Evolutionary conservation across 2,113 vertebrate species (phyloP).

Genomic region (Gymnogyps californianus): DNA sequence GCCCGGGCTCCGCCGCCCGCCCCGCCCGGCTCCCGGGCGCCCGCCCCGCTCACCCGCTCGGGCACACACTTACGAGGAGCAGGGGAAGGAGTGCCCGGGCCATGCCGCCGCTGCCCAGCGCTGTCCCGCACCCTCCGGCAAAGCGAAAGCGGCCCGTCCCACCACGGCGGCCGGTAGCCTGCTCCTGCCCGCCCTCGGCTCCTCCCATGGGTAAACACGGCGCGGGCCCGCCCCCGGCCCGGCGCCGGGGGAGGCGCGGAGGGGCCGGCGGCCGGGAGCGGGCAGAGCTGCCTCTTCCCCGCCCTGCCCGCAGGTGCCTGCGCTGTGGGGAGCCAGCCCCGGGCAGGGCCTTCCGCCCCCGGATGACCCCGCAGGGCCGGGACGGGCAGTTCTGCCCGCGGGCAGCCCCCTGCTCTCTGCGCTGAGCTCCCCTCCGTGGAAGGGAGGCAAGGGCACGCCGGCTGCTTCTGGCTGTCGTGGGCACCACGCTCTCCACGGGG

Average conservation of each 20-base stretch:
- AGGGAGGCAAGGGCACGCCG: accelerated
- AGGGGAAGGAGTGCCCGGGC: not conserved
- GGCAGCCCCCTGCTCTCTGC: not conserved
- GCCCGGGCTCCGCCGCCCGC: not conserved
- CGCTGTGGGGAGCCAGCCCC: no score
- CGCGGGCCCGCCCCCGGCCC: not conserved
- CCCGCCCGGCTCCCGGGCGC: no score
- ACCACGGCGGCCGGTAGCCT: no score
- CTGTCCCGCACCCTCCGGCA: not conserved
- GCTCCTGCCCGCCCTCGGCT: no score
- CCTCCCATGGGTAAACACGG: not conserved
- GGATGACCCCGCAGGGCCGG: accelerated
- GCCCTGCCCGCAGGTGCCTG: not conserved
- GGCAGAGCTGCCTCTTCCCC: accelerated
- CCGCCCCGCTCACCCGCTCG: not conserved
- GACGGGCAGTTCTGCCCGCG: not conserved
- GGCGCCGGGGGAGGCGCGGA: no score
- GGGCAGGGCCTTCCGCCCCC: no score
- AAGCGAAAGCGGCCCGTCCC: not conserved
- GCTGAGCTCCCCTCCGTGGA: not conserved
- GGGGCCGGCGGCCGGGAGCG: accelerated
- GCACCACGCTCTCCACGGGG: accelerated
- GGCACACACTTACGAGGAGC: not conserved
- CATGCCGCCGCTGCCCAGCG: not conserved
- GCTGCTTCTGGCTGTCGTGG: not conserved